phyloP scores from a whole-genome alignment of 2,113 vertebrate species.

The Oceanodroma tethys region DNA sequence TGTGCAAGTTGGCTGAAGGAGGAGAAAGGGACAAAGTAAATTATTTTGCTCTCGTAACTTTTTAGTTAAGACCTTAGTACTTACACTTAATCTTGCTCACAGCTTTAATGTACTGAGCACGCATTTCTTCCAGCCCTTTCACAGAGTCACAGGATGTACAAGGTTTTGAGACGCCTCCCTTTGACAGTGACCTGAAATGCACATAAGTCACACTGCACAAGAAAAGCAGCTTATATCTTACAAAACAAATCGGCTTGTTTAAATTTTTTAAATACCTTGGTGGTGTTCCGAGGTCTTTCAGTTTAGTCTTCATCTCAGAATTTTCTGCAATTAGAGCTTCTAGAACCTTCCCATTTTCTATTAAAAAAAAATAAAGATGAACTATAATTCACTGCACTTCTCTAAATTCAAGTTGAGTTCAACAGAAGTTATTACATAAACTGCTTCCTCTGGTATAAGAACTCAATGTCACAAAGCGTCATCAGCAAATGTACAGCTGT shows the following conservation, averaged over 20 bases:
- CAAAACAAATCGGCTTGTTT: not conserved
- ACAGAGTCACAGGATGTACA: slow-evolving; percentile 60
- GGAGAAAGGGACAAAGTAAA: not conserved
- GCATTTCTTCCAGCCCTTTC: slow-evolving; percentile 88
- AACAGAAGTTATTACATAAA: not conserved
- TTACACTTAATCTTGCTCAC: slow-evolving; percentile 91
- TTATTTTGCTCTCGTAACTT: not conserved
- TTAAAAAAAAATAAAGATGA: not conserved
- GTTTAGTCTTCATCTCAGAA: slow-evolving; percentile 47
- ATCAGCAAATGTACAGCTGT: not conserved
- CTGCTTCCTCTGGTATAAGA: not conserved
- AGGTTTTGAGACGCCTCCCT: slow-evolving; percentile 44
- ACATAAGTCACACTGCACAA: not conserved
- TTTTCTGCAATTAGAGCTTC: slow-evolving; percentile 63
- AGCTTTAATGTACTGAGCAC: slow-evolving; percentile 87
- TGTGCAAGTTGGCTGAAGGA: not conserved
- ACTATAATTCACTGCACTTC: not conserved
- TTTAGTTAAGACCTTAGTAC: slow-evolving; percentile 18
- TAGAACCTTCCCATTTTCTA: slow-evolving; percentile 60
- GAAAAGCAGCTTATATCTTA: not conserved
- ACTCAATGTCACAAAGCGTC: not conserved
- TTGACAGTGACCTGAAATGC: slow-evolving; percentile 62
- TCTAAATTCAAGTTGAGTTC: not conserved
- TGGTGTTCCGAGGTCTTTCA: slow-evolving; percentile 50
- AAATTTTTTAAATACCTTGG: slow-evolving; percentile 61